Base-by-base conservation (phyloP, 2,113 vertebrate species). In the Pao palembangensis region DNA sequence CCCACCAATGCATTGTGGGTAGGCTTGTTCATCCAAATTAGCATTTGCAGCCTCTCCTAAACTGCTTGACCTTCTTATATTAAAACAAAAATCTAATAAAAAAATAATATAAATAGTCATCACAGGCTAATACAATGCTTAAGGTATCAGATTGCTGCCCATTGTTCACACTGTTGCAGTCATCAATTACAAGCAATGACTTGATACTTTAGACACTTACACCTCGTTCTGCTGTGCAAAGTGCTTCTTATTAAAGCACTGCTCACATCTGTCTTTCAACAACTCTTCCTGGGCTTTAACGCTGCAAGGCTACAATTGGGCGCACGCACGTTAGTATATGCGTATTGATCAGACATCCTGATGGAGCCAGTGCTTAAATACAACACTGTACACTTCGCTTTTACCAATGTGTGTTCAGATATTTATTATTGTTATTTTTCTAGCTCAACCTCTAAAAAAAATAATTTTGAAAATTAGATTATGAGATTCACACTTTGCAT, bases 21-120 rank as follows among this genome's bases (percentile, higher is more conserved):
- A 87, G 84, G 78, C 84, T 84, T 84, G 82, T 84, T 83, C 80
- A 85, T 87, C 75, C 83, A 86, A 86, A 86, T 88, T 87, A 88
- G 79, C 76, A 75, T 82, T 50, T 81, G 78, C 59, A 69, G 69
- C 23, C 54, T 58, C 67, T 20, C 2, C 48, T 12, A 57, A 73
- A 68, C 64, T 58, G 66, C 64, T 64, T 60, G 73, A 80, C 73
- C 69, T 48, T 73, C 71, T 73, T 69, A 64, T 82, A 70, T 11
- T 2, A 38, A 12, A 12, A 11, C 1, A 5, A 13, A 38, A 38
- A 11, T 12, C 34, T 38, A 38, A 12, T 11, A 38, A 38, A 25
- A 34, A 1, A 38, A 38, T 38, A 38, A 38, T 38, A 38, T 3
- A 11, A 38, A 38, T 38, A 38, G 34, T 38, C 34, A 8, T 12